Conservation (phyloP, 2,888 invertebrate genomes). For the Tupiocoris notatus region DNA sequence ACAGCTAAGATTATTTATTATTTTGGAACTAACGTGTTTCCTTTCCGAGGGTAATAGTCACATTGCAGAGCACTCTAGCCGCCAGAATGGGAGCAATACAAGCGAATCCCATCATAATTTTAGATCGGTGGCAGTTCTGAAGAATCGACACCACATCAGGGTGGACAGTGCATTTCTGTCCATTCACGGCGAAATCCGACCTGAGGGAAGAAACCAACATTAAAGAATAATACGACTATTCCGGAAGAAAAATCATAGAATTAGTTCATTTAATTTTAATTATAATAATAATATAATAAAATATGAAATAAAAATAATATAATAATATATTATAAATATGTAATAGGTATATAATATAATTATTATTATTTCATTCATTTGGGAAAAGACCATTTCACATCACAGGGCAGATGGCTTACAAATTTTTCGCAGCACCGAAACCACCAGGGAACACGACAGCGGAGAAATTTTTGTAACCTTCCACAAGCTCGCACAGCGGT, state of each 20-base stretch:
- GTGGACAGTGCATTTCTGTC: conserved; percentile 55
- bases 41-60: conserved; percentile 55
- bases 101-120: conserved; percentile 59
- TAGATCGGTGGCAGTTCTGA: conserved; percentile 56
- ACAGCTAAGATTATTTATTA: too few relatives aligned
- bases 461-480: conserved; percentile 50
- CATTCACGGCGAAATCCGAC: conserved; percentile 58
- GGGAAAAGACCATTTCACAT: too few relatives aligned
- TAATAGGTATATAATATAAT: too few relatives aligned
- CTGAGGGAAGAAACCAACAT: too few relatives aligned
- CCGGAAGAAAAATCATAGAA: too few relatives aligned
- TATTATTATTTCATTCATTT: too few relatives aligned
- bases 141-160: conserved; percentile 56
- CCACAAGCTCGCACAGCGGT: conserved; percentile 53
- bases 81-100: conserved; percentile 59
- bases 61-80: conserved; percentile 55
- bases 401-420: conserved; percentile 55
- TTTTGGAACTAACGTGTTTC: conserved; percentile 52
- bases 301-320: conserved; percentile 33
- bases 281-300: too few relatives aligned
- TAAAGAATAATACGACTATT: too few relatives aligned
- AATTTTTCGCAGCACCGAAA: conserved; percentile 60
- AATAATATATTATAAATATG: too few relatives aligned
- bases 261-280: too few relatives aligned
- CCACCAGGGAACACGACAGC: conserved; percentile 62